phyloP scores from a whole-genome alignment of 2,113 vertebrate species.

The Capricornis sumatraensis region DNA sequence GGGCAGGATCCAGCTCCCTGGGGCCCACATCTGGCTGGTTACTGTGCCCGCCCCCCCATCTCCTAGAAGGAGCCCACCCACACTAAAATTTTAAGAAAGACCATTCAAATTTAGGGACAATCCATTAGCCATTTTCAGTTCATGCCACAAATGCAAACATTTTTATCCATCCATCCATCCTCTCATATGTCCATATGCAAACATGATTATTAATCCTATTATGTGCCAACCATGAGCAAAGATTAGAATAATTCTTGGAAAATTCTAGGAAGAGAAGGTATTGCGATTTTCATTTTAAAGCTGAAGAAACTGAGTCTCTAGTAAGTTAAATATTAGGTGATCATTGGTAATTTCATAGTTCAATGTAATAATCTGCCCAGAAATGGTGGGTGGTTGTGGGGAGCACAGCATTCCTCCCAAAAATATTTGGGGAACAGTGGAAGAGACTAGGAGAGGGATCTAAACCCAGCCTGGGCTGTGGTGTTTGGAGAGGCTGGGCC shows the following conservation, averaged over 20 bases:
- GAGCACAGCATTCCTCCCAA: neutral
- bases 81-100: slow-evolving; percentile 3
- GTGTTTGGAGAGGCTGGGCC: neutral
- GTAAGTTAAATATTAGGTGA: neutral
- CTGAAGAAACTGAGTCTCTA: neutral
- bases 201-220: neutral
- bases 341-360: neutral
- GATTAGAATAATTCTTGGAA: neutral
- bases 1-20: neutral
- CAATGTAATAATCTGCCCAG: neutral
- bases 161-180: neutral
- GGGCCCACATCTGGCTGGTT: neutral
- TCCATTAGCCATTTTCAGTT: neutral
- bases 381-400: fast-evolving
- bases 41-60: neutral
- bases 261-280: neutral
- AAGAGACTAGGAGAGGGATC: neutral
- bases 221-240: neutral
- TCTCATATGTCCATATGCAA: neutral
- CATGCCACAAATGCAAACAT: neutral
- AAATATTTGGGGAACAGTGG: neutral
- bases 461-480: neutral
- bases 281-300: neutral
- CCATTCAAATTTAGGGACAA: neutral
- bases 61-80: neutral